A percentile compares a stretch with the other conserved stretches of the same genome.
These are phyloP conservation scores for Percina caprodes DNA, from an alignment of 2,113 vertebrate genomes.

Conservation along the genomic window DNA sequence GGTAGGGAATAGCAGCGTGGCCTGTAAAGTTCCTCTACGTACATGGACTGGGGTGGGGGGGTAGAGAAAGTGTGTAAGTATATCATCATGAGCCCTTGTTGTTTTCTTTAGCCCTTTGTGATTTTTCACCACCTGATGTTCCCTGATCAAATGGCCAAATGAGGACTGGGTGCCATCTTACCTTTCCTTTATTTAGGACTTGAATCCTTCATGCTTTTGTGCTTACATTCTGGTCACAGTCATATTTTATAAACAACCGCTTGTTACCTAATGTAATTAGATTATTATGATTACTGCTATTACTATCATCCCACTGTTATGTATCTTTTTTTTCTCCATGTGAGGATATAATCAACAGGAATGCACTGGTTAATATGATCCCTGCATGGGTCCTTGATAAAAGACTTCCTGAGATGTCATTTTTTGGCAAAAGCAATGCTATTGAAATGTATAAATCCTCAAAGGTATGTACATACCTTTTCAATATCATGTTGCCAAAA, in stretches of 20 bases:
- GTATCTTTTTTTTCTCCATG: neutral
- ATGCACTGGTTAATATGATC: slow-evolving; percentile 51
- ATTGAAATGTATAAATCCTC: slow-evolving; percentile 68
- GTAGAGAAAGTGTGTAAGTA: neutral
- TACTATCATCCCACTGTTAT: neutral
- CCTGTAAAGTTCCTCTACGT: neutral
- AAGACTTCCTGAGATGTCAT: slow-evolving; percentile 54
- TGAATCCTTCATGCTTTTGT: neutral
- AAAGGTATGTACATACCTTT: slow-evolving; percentile 68
- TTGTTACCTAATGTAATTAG: neutral
- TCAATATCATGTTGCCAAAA: slow-evolving; percentile 61
- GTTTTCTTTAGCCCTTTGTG: neutral
- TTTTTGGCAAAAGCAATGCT: slow-evolving; percentile 42
- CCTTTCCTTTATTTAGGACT: neutral
- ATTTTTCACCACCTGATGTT: neutral
- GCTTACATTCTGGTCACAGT: neutral
- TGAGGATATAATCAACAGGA: slow-evolving; percentile 39
- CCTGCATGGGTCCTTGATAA: slow-evolving; percentile 24
- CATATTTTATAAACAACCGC: neutral
- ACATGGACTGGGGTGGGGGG: too few relatives aligned
- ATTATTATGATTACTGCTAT: neutral
- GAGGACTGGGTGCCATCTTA: neutral
- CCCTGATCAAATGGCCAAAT: neutral
- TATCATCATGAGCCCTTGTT: neutral
- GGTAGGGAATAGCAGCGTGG: neutral